Conservation (phyloP, 2,888 invertebrate species). For the Hirtodrosophila trivittata region DNA sequence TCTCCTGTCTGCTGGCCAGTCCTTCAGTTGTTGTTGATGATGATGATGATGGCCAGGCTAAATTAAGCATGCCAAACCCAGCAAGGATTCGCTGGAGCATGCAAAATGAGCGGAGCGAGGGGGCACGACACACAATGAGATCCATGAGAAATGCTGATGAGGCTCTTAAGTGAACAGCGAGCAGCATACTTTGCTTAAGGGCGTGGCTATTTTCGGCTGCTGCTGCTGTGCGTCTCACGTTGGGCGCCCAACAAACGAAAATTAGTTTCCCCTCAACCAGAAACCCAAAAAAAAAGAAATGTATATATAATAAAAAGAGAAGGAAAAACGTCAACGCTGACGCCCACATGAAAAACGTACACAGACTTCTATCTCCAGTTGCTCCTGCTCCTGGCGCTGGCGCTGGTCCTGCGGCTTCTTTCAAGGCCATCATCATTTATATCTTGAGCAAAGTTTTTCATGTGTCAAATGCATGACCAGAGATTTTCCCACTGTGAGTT, state of each 20-base stretch:
- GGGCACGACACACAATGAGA: slow-evolving; percentile 28
- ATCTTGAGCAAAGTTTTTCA: slow-evolving; percentile 52
- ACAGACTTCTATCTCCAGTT: slow-evolving; percentile 19
- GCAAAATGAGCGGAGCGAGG: slow-evolving; percentile 51
- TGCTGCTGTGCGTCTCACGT: slow-evolving; percentile 16
- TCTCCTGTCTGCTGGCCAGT: no score
- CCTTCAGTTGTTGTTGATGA: slow-evolving; percentile 15
- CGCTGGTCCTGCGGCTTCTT: slow-evolving; percentile 25
- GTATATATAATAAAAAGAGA: slow-evolving; percentile 8
- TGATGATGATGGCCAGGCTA: slow-evolving; percentile 29
- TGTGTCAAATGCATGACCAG: slow-evolving; percentile 73
- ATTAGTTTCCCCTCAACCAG: slow-evolving; percentile 35
- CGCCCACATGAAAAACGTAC: slow-evolving; percentile 33
- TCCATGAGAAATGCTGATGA: slow-evolving; percentile 66
- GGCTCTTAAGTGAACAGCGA: slow-evolving; percentile 54
- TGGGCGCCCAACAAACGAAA: slow-evolving; percentile 24
- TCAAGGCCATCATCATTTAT: slow-evolving; percentile 74
- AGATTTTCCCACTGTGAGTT: slow-evolving; percentile 37
- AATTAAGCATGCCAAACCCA: slow-evolving; percentile 65
- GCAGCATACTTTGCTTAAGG: slow-evolving; percentile 9
- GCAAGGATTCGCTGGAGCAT: slow-evolving; percentile 52
- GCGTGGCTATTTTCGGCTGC: slow-evolving; percentile 45
- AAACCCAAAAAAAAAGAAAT: slow-evolving; percentile 21
- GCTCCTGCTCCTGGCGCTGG: slow-evolving; percentile 11
- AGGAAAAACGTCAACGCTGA: not conserved